Evolutionary conservation across 2,888 invertebrate genomes (phyloP).

Genomic region (Drosophila vallismaia): DNA sequence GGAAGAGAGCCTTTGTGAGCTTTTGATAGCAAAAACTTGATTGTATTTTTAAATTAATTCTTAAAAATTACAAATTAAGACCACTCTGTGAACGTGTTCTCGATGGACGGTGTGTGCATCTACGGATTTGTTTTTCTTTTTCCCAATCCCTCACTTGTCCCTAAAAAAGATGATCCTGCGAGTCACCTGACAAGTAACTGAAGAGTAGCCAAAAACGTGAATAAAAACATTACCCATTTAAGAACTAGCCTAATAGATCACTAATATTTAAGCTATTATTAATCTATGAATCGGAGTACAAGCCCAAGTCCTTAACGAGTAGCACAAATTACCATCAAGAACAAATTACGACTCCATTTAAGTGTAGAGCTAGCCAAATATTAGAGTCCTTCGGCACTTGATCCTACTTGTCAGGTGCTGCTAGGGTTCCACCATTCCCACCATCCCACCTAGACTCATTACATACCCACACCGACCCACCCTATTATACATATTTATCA

Average conservation of each 20-base stretch:
- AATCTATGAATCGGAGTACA: background rate
- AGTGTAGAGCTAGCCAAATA: background rate
- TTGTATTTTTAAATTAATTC: conserved; percentile 79
- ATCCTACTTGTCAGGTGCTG: conserved; percentile 26
- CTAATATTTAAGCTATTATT: background rate
- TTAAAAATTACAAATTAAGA: conserved; percentile 75
- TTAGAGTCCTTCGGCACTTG: background rate
- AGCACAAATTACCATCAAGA: background rate
- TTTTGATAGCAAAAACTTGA: conserved; percentile 53
- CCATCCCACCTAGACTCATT: background rate
- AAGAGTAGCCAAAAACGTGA: conserved; percentile 3
- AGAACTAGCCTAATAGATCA: background rate
- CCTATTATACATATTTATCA: too few species aligned
- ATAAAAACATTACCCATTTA: background rate
- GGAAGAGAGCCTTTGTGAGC: conserved; percentile 5
- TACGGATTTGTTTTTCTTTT: conserved; percentile 53
- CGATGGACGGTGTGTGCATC: conserved; percentile 40
- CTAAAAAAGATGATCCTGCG: background rate
- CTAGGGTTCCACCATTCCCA: background rate
- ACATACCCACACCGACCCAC: too few species aligned
- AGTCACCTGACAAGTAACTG: conserved; percentile 26
- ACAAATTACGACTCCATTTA: background rate
- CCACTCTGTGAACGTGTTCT: conserved; percentile 38
- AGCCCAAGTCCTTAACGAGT: background rate
- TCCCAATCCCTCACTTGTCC: conserved; percentile 2